phyloP scores from a whole-genome alignment of 1,140 invertebrate genomes.

The Prorops nasuta region DNA sequence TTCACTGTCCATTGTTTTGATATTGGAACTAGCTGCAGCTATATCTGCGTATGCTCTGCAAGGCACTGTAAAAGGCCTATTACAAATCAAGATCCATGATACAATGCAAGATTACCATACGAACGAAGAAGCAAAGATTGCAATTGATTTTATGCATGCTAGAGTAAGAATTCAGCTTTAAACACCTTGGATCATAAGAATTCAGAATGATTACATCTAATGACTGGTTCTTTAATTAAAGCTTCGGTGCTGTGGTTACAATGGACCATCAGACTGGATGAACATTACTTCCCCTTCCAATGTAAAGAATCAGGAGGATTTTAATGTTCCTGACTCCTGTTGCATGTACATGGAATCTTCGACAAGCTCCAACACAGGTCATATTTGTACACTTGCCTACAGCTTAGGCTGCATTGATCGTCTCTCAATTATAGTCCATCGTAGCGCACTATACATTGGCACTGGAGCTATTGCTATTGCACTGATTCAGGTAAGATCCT shows the following conservation, averaged over 20 bases:
- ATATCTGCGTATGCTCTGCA: constrained; percentile 76
- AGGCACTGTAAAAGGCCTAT: constrained; percentile 59
- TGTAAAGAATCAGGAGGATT: constrained; percentile 27
- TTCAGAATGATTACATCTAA: too few relatives aligned
- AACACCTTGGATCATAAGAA: too few relatives aligned
- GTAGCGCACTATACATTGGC: constrained; percentile 73
- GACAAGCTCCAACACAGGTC: constrained; percentile 21
- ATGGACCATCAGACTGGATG: constrained; percentile 65
- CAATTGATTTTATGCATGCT: constrained; percentile 67
- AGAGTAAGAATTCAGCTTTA: constrained; percentile 54
- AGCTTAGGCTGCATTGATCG: constrained; percentile 66
- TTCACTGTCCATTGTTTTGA: constrained; percentile 71
- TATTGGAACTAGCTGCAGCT: constrained; percentile 78
- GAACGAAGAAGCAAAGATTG: constrained; percentile 52
- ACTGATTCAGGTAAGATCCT: constrained; percentile 67
- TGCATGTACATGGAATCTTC: constrained; percentile 44
- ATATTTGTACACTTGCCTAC: constrained; percentile 50
- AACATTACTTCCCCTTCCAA: constrained; percentile 25
- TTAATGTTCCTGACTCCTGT: constrained; percentile 60
- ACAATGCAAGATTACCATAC: constrained; percentile 60
- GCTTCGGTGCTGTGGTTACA: constrained; percentile 76
- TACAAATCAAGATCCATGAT: constrained; percentile 60
- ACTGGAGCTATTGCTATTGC: constrained; percentile 78
- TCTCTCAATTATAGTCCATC: constrained; percentile 66
- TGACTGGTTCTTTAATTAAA: too few relatives aligned